These are phyloP conservation scores for Papilio glaucus DNA, from an alignment of 1,140 invertebrate species.

Conservation along the genomic window DNA sequence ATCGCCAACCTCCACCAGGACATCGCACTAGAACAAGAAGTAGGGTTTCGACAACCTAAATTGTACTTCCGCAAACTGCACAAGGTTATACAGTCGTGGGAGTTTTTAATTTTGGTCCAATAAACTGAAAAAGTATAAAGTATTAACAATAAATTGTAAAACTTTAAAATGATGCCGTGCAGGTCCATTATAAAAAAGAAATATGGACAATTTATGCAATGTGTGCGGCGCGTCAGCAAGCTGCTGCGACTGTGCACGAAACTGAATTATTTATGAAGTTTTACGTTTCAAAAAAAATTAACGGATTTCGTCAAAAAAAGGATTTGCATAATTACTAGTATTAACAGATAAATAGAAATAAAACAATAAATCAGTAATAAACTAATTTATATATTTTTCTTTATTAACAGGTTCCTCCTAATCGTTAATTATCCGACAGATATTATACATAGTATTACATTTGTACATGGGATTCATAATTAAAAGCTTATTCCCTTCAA, in stretches of 20 bases:
- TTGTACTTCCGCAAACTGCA: too few species aligned
- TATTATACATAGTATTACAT: too few species aligned
- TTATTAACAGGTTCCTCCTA: too few species aligned
- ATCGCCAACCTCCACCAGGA: too few species aligned
- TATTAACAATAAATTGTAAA: conserved; percentile 20
- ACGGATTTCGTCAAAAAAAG: background rate
- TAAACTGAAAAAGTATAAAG: background rate
- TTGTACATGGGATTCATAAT: too few species aligned
- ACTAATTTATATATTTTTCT: too few species aligned
- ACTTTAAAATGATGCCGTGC: conserved; percentile 22
- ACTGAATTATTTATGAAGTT: conserved; percentile 26
- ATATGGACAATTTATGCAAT: conserved; percentile 22
- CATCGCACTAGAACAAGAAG: too few species aligned
- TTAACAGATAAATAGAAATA: background rate
- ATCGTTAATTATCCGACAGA: too few species aligned
- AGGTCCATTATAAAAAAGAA: conserved; percentile 22
- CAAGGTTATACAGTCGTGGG: too few species aligned
- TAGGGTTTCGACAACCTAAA: too few species aligned
- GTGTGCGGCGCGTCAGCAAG: conserved; percentile 12
- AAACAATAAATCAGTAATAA: background rate
- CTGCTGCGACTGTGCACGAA: conserved; percentile 17
- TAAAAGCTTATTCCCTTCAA: too few species aligned
- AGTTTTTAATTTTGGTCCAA: too few species aligned
- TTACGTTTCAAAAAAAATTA: conserved; percentile 1
- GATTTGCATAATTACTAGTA: background rate